Evolutionary conservation across 2,797 vertebrate species (phyloP).

Genomic region (Hafferia zeledoni): DNA sequence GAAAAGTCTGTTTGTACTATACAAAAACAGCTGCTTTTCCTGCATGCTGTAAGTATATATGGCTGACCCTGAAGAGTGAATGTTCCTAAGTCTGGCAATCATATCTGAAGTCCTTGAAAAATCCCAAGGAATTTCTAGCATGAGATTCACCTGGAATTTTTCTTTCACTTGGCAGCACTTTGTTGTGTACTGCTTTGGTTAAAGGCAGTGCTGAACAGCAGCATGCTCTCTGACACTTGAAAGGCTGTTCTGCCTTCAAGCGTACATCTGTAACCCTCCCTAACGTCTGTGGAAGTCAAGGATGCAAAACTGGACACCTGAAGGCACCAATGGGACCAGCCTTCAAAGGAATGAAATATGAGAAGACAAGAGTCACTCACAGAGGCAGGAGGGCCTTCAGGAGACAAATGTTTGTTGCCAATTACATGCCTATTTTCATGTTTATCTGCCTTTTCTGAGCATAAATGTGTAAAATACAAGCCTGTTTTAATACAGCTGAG

Average conservation of each 20-base stretch:
- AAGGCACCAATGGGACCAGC: neutral
- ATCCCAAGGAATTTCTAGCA: neutral
- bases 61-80: neutral
- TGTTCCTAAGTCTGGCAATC: neutral
- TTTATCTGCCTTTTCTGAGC: neutral
- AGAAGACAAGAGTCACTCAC: neutral
- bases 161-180: neutral
- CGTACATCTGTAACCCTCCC: neutral
- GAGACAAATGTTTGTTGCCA: neutral
- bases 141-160: neutral
- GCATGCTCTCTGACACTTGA: neutral
- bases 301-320: conserved; percentile 16
- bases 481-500: neutral
- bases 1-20: neutral
- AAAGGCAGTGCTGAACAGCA: neutral
- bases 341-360: neutral
- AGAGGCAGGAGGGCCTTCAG: neutral
- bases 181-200: neutral
- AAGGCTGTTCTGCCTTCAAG: conserved; percentile 2
- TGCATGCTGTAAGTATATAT: neutral
- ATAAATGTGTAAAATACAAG: neutral
- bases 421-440: neutral
- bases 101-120: neutral
- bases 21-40: neutral
- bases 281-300: neutral